Evolutionary conservation across 2,888 invertebrate species (phyloP).

Genomic region (Melieria picta): DNA sequence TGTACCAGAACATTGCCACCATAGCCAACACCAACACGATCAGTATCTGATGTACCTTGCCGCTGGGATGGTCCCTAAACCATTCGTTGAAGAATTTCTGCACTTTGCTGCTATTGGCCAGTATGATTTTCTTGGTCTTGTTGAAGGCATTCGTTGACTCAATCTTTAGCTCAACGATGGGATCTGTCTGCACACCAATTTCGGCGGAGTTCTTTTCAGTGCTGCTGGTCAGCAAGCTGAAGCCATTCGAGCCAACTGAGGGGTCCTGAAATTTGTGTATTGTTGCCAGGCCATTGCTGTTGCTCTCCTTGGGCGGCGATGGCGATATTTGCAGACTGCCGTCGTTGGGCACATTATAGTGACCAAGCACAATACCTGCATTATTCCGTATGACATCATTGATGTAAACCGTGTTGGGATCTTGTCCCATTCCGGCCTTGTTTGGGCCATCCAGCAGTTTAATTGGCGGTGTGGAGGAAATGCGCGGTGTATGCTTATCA

Average conservation of each 20-base stretch:
- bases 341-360: conserved; percentile 77
- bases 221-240: conserved; percentile 48
- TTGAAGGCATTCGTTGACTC: conserved; percentile 62
- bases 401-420: conserved; percentile 67
- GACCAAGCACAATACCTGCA: conserved; percentile 68
- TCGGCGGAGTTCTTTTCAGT: conserved; percentile 53
- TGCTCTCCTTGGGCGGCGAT: conserved; percentile 51
- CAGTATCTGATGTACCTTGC: conserved; percentile 75
- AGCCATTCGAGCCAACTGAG: conserved; percentile 44
- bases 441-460: conserved; percentile 81
- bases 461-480: conserved; percentile 77
- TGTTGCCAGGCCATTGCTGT: conserved; percentile 58
- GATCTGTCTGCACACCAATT: conserved; percentile 72
- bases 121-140: conserved; percentile 61
- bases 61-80: conserved; percentile 81
- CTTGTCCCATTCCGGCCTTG: conserved; percentile 48
- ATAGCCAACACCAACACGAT: conserved; percentile 76
- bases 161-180: conserved; percentile 55
- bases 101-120: conserved; percentile 58
- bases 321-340: conserved; percentile 64
- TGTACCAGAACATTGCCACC: conserved; percentile 80
- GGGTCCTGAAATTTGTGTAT: conserved; percentile 56
- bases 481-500: conserved; percentile 88
- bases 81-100: conserved; percentile 67
- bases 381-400: conserved; percentile 64